Percentiles rank a stretch among this genome's conserved stretches.
Conservation (phyloP, 2,888 invertebrate genomes). For the Nephrotoma appendiculata region DNA sequence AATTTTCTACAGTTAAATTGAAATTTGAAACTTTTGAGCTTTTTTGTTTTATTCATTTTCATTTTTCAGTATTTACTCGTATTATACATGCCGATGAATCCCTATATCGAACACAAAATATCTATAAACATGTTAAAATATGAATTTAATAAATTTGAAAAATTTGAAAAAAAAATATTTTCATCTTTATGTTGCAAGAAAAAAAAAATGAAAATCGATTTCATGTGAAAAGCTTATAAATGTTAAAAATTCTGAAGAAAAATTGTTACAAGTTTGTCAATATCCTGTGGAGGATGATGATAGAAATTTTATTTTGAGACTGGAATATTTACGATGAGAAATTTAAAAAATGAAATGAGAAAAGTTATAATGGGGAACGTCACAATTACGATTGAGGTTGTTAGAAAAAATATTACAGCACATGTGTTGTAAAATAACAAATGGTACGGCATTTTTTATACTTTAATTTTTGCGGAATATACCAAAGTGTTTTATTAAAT, state of each 20-base stretch:
- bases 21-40: neutral
- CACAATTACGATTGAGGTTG: neutral
- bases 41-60: neutral
- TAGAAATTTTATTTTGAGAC: neutral
- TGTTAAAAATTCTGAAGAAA: neutral
- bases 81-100: neutral
- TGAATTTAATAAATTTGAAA: neutral
- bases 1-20: neutral
- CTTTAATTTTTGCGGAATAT: too few species aligned
- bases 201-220: neutral
- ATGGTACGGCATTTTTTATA: too few species aligned
- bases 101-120: neutral
- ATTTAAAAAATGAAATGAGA: neutral
- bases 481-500: too few species aligned
- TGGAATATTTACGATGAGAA: neutral
- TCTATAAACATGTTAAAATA: neutral
- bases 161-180: neutral
- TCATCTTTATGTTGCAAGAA: neutral
- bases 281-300: neutral
- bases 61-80: neutral
- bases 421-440: too few species aligned
- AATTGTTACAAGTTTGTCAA: neutral
- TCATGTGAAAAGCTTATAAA: neutral
- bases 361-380: neutral
- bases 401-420: neutral